Percentiles rank a stretch among this genome's conserved stretches.
Evolutionary conservation across 2,113 vertebrate genomes (phyloP).

Genomic region (Beaufortia kweichowensis): DNA sequence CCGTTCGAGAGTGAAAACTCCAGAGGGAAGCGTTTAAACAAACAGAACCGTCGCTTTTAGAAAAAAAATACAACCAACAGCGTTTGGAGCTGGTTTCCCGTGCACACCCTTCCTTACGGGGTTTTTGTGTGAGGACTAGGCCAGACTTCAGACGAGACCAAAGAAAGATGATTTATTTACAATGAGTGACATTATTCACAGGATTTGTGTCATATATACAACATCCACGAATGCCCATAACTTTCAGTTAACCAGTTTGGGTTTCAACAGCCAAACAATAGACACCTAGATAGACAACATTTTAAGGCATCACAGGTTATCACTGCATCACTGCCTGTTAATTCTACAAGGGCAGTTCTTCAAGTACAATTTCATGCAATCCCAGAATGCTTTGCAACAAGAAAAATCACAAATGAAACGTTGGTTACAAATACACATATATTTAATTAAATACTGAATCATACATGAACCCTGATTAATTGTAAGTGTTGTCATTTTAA

Average conservation of each 20-base stretch:
- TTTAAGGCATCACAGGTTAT: no score
- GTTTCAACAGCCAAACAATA: no score
- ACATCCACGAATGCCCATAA: background rate
- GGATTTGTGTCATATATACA: constrained; percentile 7
- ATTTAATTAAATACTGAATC: no score
- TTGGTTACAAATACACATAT: no score
- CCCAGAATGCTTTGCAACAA: background rate
- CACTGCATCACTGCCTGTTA: no score
- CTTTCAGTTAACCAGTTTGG: no score
- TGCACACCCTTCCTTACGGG: constrained; percentile 26
- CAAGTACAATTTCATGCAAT: no score
- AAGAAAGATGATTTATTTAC: constrained; percentile 20
- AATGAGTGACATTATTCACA: constrained; percentile 9
- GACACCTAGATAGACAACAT: background rate
- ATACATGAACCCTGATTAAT: no score
- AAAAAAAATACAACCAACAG: background rate
- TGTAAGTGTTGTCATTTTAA: no score
- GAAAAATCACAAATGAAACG: background rate
- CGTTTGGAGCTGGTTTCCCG: constrained; percentile 3
- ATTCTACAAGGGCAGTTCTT: no score
- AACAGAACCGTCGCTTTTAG: constrained; percentile 12
- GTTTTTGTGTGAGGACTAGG: background rate
- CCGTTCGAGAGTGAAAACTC: background rate
- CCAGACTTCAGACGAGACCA: background rate
- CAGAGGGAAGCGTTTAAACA: constrained; percentile 36